Evolutionary conservation across 2,888 invertebrate genomes (phyloP).

Genomic region (Pimpla rufipes): DNA sequence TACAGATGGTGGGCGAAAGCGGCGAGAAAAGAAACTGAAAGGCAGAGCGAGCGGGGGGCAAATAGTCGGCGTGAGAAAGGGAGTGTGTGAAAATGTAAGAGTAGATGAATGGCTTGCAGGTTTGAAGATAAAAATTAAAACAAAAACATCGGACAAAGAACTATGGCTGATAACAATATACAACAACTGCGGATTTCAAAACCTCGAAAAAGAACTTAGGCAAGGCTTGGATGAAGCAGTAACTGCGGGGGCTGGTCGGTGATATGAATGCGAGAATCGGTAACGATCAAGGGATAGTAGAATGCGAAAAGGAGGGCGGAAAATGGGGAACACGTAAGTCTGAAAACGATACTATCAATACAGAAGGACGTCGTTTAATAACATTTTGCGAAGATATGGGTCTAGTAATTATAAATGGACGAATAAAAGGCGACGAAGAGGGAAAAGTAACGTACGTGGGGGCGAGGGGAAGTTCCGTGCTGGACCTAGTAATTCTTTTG

Average conservation of each 20-base stretch:
- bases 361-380: neutral
- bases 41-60: slow-evolving; percentile 43
- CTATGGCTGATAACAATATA: slow-evolving; percentile 26
- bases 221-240: neutral
- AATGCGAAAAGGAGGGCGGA: neutral
- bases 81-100: neutral
- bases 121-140: slow-evolving; percentile 14
- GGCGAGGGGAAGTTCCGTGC: slow-evolving; percentile 14
- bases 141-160: neutral
- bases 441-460: slow-evolving; percentile 21
- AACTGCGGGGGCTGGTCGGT: slow-evolving; percentile 1
- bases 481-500: neutral
- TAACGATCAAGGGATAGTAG: neutral
- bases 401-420: neutral
- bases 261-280: slow-evolving; percentile 37
- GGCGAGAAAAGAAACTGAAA: slow-evolving; percentile 28
- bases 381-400: neutral
- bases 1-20: slow-evolving; percentile 40
- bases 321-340: neutral
- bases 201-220: neutral
- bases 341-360: neutral
- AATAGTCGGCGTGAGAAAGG: slow-evolving; percentile 37
- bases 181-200: slow-evolving; percentile 31
- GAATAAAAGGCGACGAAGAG: neutral
- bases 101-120: slow-evolving; percentile 41